Conservation (phyloP, 2,113 vertebrate species). For the western clawed frog (Xenopus tropicalis) region UCB_Xtro_10.0 CM004445.2:79400501-79401000, state of each 20-base stretch:
- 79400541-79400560: not conserved
- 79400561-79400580: not conserved
- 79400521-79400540: not conserved
- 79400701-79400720: not conserved
- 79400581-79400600: not conserved
- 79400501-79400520: not conserved
- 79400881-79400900: no score
- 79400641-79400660: not conserved
- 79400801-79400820: no score
- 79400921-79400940: no score
- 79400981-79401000: no score
- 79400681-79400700: not conserved
- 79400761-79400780: not conserved
- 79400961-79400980: no score
- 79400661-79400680: not conserved
- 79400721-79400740: not conserved
- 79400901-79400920: no score
- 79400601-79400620: slow-evolving; percentile 6
- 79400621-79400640: slow-evolving; percentile 16
- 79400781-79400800: no score
- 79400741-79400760: not conserved
- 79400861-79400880: no score
- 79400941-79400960: no score
- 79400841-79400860: no score
- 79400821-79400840: no score